Base-by-base conservation (phyloP, 2,888 invertebrate species). In the Eristalinus sepulchralis region DNA sequence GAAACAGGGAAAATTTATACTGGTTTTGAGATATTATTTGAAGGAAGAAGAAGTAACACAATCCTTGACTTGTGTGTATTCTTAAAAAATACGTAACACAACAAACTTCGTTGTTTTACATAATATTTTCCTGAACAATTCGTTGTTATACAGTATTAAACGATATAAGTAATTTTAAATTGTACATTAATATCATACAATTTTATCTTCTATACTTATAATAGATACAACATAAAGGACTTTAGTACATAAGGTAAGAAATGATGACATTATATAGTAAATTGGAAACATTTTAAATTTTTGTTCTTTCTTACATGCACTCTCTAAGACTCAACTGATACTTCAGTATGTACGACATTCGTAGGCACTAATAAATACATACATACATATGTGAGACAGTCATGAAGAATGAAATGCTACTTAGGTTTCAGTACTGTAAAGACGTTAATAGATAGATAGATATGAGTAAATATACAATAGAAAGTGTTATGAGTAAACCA, bases 281-380 rank as follows among this genome's bases (percentile, higher is more conserved):
- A 17, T 17, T 5, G 17, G 47, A 47, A 17, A 47, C 47, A 17
- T 47, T 9, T n/a, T n/a, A n/a, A n/a, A 17, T 9, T 27, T 64
- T 27, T 27, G n/a, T 57, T n/a, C n/a, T n/a, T 79, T 24, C 47
- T 67, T 5, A 39, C 81, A 81, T 81, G 81, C 75, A 70, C 59
- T 76, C 64, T 24, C 63, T 68, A 59, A 47, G 55, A 22, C 64
- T 24, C n/a, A 47, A 33, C 17, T 20, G 11, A 11, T 39, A 33
- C 9, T 47, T 63, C 5, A 59, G 34, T 20, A 31, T 39, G 60
- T 31, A 33, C 39, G 22, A 76, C 63, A 39, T 57, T 31, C 55
- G 34, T 55, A 59, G 39, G 36, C 17, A 70, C 55, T 63, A 13
- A 75, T 47, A 62, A 13, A 66, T 47, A 62, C 62, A 9, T 20